A percentile compares a stretch with the other conserved stretches of the same genome.
Conservation (phyloP, 1,140 invertebrate species). For the Drosophila parabipectinata region DNA sequence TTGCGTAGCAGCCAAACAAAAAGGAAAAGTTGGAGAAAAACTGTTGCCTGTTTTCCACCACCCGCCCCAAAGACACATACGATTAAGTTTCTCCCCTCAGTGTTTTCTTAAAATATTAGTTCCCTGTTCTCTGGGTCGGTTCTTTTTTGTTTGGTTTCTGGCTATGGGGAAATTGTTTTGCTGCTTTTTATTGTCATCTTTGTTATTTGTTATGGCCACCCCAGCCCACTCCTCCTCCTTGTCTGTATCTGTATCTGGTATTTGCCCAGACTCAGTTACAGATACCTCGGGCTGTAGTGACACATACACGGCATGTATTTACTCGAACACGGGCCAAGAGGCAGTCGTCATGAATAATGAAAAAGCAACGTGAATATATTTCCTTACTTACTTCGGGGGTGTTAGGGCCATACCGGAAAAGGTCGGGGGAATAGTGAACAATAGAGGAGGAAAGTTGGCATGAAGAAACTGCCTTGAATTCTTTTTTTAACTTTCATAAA, state of each 20-base stretch:
- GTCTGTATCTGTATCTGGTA: constrained; percentile 57
- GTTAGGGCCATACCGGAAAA: not conserved
- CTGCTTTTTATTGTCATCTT: constrained; percentile 82
- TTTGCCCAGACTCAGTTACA: constrained; percentile 75
- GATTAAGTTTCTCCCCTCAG: constrained; percentile 46
- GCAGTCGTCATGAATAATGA: constrained; percentile 82
- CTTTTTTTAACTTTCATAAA: not conserved
- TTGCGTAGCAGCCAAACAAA: constrained; percentile 43
- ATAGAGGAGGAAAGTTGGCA: not conserved
- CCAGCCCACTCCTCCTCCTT: not conserved
- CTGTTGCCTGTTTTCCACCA: constrained; percentile 59
- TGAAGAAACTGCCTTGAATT: not conserved
- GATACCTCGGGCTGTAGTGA: constrained; percentile 41
- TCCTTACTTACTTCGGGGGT: constrained; percentile 39
- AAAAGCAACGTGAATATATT: constrained; percentile 80
- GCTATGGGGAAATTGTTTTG: constrained; percentile 73
- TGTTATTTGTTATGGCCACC: constrained; percentile 68
- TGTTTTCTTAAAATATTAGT: constrained; percentile 83
- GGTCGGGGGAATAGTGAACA: constrained; percentile 3
- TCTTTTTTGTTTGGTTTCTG: constrained; percentile 29
- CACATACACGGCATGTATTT: constrained; percentile 22
- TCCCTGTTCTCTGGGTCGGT: constrained; percentile 53
- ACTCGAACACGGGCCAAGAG: constrained; percentile 43
- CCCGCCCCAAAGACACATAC: constrained; percentile 35
- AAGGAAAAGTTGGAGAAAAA: constrained; percentile 35